Conservation (phyloP, 1,140 invertebrate species). For the Caerostris extrusa region DNA sequence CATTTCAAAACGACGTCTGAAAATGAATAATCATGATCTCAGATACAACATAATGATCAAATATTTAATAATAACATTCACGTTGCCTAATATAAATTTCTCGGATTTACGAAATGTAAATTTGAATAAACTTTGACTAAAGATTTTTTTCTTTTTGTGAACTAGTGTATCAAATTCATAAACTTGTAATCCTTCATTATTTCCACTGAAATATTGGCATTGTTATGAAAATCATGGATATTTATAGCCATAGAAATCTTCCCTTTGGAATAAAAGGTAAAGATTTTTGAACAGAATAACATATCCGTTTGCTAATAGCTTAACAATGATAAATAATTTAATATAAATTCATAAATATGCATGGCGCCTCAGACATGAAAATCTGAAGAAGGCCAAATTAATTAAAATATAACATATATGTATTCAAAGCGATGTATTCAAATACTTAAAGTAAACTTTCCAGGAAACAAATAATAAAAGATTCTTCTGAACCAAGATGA, state of each 20-base stretch:
- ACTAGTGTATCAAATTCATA: too few species aligned
- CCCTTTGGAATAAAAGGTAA: neutral
- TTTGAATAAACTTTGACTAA: too few species aligned
- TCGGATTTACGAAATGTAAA: too few species aligned
- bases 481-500: conserved; percentile 25
- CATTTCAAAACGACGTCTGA: too few species aligned
- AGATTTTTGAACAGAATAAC: neutral
- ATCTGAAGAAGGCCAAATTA: neutral
- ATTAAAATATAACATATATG: conserved; percentile 48
- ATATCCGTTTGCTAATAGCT: neutral
- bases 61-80: too few species aligned
- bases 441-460: conserved; percentile 57
- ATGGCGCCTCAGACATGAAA: neutral
- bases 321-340: conserved; percentile 15
- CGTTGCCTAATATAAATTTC: too few species aligned
- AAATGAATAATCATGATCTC: too few species aligned
- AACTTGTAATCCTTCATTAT: too few species aligned
- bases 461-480: conserved; percentile 40
- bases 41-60: too few species aligned
- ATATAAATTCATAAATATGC: conserved; percentile 51
- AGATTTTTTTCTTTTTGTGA: too few species aligned
- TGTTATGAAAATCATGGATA: neutral
- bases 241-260: neutral
- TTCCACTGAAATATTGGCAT: neutral
- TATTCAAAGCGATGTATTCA: conserved; percentile 55